Base-by-base conservation (phyloP, 2,888 invertebrate genomes). In the Leptogaster cylindrica region DNA sequence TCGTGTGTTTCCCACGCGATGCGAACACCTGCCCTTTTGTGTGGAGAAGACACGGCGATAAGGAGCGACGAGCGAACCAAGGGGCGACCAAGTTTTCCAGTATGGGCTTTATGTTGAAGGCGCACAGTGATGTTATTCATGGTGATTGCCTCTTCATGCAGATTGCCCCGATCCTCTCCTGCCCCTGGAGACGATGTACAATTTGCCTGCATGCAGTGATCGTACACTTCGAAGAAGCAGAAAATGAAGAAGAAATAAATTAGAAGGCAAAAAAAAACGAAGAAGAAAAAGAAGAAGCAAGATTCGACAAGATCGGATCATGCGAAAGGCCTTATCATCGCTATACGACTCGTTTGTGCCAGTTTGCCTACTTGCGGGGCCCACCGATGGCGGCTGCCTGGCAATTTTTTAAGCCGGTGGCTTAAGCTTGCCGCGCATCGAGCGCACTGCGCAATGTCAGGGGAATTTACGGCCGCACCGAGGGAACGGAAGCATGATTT, bases 1-100 rank as follows among this genome's bases (percentile, higher is more conserved):
- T 80, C 80, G 80, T 80, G 79, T 80, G 80, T 80, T 80, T 80
- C 80, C 80, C 80, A 80, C 80, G 80, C 80, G 80, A 80, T 77
- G 78, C 76, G 80, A 79, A 80, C 80, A 80, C 80, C 80, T 80
- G 80, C 80, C 78, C 73, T 58, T 72, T 71, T 73, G 73, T 72
- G 72, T n/a, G 39, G 23, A 5, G 36, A 36, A 52, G 12, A 27
- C 27, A 20, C 18, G 27, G 20, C 27, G 31, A 44, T 20, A 36
- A 28, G 39, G 39, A 33, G 41, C 46, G 48, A 18, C n/a, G 31
- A 64, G 48, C 33, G 52, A 46, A 58, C 65, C 36, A 50, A 48
- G 64, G 44, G 20, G 20, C 41, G 44, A 31, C 14, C 58, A 23
- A 12, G n/a, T n/a, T n/a, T n/a, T n/a, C n/a, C n/a, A n/a, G n/a